phyloP scores from a whole-genome alignment of 2,797 vertebrate genomes.

The Dryobates pubescens region DNA sequence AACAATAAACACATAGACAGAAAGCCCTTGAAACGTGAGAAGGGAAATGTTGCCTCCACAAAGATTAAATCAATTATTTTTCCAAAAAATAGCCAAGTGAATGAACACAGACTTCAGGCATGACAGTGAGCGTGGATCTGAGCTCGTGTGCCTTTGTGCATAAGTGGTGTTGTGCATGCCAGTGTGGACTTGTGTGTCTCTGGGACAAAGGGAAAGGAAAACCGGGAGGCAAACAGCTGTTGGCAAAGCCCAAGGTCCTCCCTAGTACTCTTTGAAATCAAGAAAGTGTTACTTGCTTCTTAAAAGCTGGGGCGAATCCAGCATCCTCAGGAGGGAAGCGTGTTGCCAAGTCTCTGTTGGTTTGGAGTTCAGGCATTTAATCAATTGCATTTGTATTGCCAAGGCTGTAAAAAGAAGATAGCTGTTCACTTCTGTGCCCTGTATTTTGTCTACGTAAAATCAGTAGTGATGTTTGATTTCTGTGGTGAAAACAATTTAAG shows the following conservation, averaged over 20 bases:
- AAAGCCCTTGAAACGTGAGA: slow-evolving; percentile 4
- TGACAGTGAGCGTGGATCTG: background rate
- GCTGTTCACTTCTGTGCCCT: background rate
- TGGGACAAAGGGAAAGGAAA: background rate
- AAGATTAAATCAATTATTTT: background rate
- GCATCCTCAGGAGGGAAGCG: slow-evolving; percentile 25
- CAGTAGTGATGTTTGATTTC: background rate
- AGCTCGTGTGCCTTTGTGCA: background rate
- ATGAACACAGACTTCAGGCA: background rate
- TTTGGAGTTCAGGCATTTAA: slow-evolving; percentile 54
- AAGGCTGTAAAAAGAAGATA: slow-evolving; percentile 53
- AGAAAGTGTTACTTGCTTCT: background rate
- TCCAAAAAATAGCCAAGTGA: background rate
- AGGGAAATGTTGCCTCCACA: background rate
- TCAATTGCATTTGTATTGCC: slow-evolving; percentile 34
- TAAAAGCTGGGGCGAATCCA: slow-evolving; percentile 36
- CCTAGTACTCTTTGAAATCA: background rate
- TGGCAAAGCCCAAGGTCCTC: background rate
- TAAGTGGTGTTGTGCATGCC: background rate
- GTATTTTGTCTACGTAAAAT: background rate
- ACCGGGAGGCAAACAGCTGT: background rate
- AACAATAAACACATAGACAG: background rate
- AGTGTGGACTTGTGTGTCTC: accelerated
- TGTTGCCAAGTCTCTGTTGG: slow-evolving; percentile 39
- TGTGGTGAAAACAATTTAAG: background rate